Base-by-base conservation (phyloP, 2,888 invertebrate species). In the Sipha maydis region DNA sequence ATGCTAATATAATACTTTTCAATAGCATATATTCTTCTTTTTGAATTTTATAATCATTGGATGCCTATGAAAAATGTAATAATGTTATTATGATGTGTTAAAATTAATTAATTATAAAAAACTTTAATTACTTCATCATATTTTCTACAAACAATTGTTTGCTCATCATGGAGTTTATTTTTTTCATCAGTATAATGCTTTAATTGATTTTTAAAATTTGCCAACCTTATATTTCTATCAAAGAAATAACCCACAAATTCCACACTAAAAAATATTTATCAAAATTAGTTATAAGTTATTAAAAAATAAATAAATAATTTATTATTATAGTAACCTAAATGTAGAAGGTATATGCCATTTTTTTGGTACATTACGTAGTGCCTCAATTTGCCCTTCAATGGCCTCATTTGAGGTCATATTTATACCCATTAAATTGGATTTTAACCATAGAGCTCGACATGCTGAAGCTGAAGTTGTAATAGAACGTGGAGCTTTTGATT, bases 301-400 rank as follows among this genome's bases (percentile, higher is more conserved):
- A n/a, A 71, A 69, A 61, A 41, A 38, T 9, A 48, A 80, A 34
- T 31, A 69, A 67, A 75, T 73, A 28, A 34, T 76, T 17, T 25
- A 69, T 28, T 38, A 61, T 28, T 54, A 73, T 71, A 85, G 56
- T 89, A 89, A 92, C 91, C 91, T 91, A 91, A 99, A 97, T 0
- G 98, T 97, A 0, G 98, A 97, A 0, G 97, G 95, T 90, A 98
- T 96, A 92, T 98, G 97, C 96, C 98, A 98, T 90, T 98, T 98
- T 90, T 97, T 97, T 19, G 97, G 94, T 9, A 97, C 95, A 91
- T 98, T 98, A 8, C 95, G 95, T 31, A 97, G 92, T 2, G 96
- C 95, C 82, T 96, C 95, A 93, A 95, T 94, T 92, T 97, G 96
- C 5, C 96, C 95, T 91, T 97, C 97, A 91, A 96, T 96, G 91